Conservation (phyloP, 2,888 invertebrate species). For the Agrilus mali region DNA sequence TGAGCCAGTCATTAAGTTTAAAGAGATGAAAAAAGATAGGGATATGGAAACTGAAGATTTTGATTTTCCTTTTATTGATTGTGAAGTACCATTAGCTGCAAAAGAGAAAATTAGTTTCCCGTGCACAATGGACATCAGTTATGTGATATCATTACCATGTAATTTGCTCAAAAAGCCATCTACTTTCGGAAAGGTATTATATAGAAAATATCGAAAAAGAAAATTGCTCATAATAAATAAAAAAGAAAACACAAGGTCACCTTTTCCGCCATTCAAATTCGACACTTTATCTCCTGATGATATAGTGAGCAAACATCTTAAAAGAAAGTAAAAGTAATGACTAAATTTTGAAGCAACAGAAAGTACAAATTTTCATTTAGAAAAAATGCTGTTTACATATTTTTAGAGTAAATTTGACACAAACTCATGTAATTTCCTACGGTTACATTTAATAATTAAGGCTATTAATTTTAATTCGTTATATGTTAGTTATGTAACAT, state of each 20-base stretch:
- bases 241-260: slow-evolving; percentile 2
- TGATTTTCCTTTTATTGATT: slow-evolving; percentile 29
- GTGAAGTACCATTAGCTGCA: slow-evolving; percentile 18
- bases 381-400: too few relatives aligned
- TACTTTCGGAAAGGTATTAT: slow-evolving; percentile 36
- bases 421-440: too few relatives aligned
- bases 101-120: slow-evolving; percentile 7
- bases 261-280: slow-evolving; percentile 40
- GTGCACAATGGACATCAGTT: slow-evolving; percentile 24
- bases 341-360: too few relatives aligned
- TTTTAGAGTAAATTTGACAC: too few relatives aligned
- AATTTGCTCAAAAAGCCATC: slow-evolving; percentile 27
- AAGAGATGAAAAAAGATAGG: slow-evolving; percentile 7
- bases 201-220: slow-evolving; percentile 13
- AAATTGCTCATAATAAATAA: slow-evolving; percentile 6
- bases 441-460: too few relatives aligned
- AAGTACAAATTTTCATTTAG: too few relatives aligned
- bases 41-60: slow-evolving; percentile 19
- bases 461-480: too few relatives aligned
- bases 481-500: too few relatives aligned
- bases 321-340: slow-evolving; percentile 7
- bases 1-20: slow-evolving; percentile 9
- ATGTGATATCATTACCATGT: slow-evolving; percentile 13
- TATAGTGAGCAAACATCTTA: slow-evolving; percentile 33
- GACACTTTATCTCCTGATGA: slow-evolving; percentile 48